Percentiles rank a stretch among this genome's conserved stretches.
phyloP scores from a whole-genome alignment of 2,888 invertebrate species.

The Orthonevra nobilis region DNA sequence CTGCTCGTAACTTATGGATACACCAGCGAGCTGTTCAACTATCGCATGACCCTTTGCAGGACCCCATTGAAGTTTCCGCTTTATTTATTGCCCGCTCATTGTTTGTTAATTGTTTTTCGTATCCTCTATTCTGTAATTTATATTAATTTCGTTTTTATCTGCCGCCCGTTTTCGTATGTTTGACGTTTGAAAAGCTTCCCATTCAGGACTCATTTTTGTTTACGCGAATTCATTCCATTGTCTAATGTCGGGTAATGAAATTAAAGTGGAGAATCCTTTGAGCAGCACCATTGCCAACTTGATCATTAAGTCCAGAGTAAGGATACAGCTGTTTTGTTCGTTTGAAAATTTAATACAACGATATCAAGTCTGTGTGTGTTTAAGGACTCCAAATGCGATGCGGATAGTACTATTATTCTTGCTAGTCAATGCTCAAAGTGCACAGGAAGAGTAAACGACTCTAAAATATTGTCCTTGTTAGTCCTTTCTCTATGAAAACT shows the following conservation, averaged over 20 bases:
- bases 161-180: constrained; percentile 31
- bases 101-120: constrained; percentile 67
- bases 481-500: no score
- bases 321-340: constrained; percentile 60
- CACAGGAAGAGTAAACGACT: no score
- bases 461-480: no score
- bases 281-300: no score
- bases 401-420: no score
- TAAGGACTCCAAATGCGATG: no score
- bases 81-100: constrained; percentile 62
- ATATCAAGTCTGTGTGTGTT: no score
- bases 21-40: no score
- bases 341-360: constrained; percentile 58
- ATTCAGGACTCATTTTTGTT: constrained; percentile 63
- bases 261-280: constrained; percentile 19
- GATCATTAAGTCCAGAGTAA: no score
- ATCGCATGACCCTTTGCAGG: constrained; percentile 30
- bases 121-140: constrained; percentile 56
- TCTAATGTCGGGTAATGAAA: constrained; percentile 63
- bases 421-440: no score
- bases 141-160: constrained; percentile 66
- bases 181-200: constrained; percentile 58
- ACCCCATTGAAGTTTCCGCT: constrained; percentile 53
- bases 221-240: constrained; percentile 53
- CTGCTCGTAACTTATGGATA: constrained; percentile 43